Evolutionary conservation across 2,888 invertebrate genomes (phyloP).

Genomic region (Venusia cambrica): DNA sequence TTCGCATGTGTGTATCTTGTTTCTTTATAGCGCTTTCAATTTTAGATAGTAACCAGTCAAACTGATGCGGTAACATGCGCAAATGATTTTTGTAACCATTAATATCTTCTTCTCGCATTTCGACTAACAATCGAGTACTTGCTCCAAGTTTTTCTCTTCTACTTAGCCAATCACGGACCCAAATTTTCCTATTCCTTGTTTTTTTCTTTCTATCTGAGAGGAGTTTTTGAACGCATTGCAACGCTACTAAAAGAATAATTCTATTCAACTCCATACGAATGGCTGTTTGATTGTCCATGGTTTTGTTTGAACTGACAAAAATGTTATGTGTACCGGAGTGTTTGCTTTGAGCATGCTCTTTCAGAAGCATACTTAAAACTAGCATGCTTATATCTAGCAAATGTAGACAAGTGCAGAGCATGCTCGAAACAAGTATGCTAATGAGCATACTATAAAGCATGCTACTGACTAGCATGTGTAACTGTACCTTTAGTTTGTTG

Average conservation of each 20-base stretch:
- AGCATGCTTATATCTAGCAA: constrained; percentile 13
- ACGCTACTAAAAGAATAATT: too few species aligned
- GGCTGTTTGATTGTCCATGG: background rate
- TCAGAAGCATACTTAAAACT: constrained; percentile 12
- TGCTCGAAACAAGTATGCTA: too few species aligned
- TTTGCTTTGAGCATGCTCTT: constrained; percentile 9
- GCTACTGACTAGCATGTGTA: background rate
- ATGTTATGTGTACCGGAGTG: background rate
- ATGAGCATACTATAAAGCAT: background rate
- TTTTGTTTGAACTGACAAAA: too few species aligned
- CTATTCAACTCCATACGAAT: background rate
- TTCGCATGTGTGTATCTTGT: constrained; percentile 7
- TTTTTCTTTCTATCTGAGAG: too few species aligned
- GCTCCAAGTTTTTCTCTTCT: too few species aligned
- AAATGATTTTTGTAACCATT: background rate
- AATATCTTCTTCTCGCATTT: too few species aligned
- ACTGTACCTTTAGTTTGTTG: constrained; percentile 1
- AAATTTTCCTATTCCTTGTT: too few species aligned
- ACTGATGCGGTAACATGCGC: background rate
- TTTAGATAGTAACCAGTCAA: background rate
- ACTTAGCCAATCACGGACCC: too few species aligned
- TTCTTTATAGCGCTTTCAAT: constrained; percentile 3
- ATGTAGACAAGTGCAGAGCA: too few species aligned
- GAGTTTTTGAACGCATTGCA: too few species aligned
- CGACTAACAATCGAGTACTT: too few species aligned